phyloP scores from a whole-genome alignment of 2,113 vertebrate species.

The Carlito syrichta region DNA sequence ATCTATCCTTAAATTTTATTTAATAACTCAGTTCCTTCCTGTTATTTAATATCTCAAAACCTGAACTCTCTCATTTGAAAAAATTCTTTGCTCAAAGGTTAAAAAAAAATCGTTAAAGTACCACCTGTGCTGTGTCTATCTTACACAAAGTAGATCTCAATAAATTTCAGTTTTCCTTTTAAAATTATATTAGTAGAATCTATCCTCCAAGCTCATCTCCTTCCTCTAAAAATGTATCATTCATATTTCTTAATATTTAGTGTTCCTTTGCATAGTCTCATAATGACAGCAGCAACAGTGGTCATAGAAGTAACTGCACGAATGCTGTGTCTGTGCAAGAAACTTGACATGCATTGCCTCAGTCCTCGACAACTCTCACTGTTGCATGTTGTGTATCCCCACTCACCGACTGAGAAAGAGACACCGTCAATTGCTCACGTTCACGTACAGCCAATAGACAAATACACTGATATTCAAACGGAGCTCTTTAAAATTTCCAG shows the following conservation, averaged over 20 bases:
- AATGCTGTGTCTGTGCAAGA: not conserved
- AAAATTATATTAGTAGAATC: not conserved
- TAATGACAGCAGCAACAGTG: not conserved
- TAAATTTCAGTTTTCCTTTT: not conserved
- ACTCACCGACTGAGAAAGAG: no score
- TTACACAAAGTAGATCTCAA: not conserved
- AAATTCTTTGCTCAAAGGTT: no score
- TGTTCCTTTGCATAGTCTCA: not conserved
- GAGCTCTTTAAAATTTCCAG: rapidly evolving
- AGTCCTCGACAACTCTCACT: not conserved
- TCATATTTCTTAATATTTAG: not conserved
- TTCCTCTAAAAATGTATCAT: not conserved
- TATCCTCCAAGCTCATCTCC: not conserved
- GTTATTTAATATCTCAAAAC: no score
- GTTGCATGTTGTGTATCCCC: no score
- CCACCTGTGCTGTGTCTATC: no score
- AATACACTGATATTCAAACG: no score
- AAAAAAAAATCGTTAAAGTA: not conserved
- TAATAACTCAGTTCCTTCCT: no score
- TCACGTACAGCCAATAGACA: not conserved
- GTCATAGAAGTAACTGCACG: not conserved
- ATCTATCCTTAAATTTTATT: no score
- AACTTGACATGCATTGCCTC: not conserved
- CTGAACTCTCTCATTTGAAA: not conserved
- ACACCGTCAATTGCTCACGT: not conserved